phyloP scores from a whole-genome alignment of 2,888 invertebrate species.

The Omphaloscelis lunosa region DNA sequence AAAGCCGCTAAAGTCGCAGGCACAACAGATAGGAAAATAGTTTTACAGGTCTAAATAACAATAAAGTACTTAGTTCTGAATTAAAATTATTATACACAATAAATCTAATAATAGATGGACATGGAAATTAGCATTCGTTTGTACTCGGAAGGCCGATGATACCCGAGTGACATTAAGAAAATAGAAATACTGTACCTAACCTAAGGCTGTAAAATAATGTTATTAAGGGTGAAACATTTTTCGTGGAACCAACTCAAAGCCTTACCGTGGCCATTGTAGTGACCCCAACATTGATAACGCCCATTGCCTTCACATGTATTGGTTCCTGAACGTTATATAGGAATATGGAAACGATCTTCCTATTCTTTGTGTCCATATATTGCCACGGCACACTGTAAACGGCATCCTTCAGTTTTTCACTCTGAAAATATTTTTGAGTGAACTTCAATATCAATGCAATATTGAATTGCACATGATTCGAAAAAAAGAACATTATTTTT shows the following conservation, averaged over 20 bases:
- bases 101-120: no score
- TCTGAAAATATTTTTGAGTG: slow-evolving; percentile 61
- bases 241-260: not conserved
- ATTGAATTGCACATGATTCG: not conserved
- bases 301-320: slow-evolving; percentile 69
- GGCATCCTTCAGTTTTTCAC: slow-evolving; percentile 66
- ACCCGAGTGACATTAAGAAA: no score
- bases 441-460: not conserved
- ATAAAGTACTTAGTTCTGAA: no score
- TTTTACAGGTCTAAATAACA: no score
- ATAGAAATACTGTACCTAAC: not conserved
- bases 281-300: slow-evolving; percentile 70
- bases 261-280: slow-evolving; percentile 73
- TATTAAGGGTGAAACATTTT: not conserved
- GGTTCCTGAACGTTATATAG: slow-evolving; percentile 69
- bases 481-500: no score
- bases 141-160: no score
- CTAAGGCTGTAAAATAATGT: not conserved
- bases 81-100: no score
- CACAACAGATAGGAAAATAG: no score
- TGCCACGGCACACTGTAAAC: slow-evolving; percentile 75
- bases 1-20: no score
- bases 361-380: slow-evolving; percentile 69
- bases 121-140: no score
- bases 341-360: slow-evolving; percentile 64